Evolutionary conservation across 2,888 invertebrate genomes (phyloP).

Genomic region (Frankliniella fusca): DNA sequence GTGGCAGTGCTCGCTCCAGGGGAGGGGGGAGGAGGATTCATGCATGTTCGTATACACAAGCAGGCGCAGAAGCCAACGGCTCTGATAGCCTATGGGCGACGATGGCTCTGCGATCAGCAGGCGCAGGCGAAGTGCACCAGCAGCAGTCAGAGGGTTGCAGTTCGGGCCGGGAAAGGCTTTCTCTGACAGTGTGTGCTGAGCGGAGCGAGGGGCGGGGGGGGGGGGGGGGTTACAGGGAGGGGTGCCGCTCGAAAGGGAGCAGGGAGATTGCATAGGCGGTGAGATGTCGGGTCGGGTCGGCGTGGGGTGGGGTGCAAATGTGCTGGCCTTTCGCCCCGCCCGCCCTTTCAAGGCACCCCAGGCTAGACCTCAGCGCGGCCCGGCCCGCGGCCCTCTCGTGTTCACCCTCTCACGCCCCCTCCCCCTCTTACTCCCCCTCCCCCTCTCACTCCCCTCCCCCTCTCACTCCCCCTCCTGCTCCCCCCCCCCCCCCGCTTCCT

Average conservation of each 20-base stretch:
- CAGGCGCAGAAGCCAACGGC: no score
- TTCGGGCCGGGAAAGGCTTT: no score
- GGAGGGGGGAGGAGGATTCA: background rate
- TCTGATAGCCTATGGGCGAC: no score
- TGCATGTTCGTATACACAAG: no score
- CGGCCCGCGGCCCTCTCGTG: background rate
- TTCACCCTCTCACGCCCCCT: background rate
- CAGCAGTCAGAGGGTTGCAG: no score
- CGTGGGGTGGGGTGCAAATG: background rate
- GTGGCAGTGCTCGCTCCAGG: background rate
- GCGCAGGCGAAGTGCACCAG: no score
- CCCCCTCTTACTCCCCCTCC: background rate
- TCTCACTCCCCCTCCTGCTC: background rate
- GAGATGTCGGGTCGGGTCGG: background rate
- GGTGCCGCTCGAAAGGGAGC: background rate
- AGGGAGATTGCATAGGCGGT: background rate
- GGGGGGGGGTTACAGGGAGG: no score
- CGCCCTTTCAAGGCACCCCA: background rate
- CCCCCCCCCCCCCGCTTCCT: background rate
- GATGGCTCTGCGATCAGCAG: no score
- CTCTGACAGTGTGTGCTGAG: no score
- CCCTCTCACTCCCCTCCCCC: background rate
- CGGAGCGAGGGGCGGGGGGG: no score
- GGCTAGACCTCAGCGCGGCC: background rate
- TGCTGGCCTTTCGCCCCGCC: background rate